A percentile compares a stretch with the other conserved stretches of the same genome.
Conservation (phyloP, 2,888 invertebrate genomes). For the Molorchus minor region DNA sequence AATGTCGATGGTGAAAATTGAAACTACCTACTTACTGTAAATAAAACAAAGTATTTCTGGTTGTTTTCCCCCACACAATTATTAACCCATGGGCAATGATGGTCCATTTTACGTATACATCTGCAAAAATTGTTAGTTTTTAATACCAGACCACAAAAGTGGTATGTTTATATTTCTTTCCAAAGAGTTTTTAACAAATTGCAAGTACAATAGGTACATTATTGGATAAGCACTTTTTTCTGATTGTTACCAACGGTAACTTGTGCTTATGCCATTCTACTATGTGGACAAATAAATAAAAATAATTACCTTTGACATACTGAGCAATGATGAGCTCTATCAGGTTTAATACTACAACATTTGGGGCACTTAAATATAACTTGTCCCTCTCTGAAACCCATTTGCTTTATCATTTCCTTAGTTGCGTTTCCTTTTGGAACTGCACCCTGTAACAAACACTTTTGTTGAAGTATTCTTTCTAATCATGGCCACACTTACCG, state of each 20-base stretch:
- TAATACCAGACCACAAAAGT: no score
- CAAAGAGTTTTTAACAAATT: no score
- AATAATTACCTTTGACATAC: constrained; percentile 81
- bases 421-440: constrained; percentile 96
- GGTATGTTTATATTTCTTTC: no score
- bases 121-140: no score
- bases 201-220: no score
- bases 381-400: constrained; percentile 91
- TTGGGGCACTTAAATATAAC: constrained; percentile 96
- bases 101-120: constrained; percentile 86
- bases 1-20: background rate
- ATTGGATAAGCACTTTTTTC: no score
- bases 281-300: background rate
- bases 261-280: no score
- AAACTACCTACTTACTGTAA: constrained; percentile 77
- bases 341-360: constrained; percentile 96
- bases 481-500: constrained; percentile 83
- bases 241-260: no score
- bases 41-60: constrained; percentile 99
- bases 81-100: constrained; percentile 97
- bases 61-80: constrained; percentile 99
- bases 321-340: constrained; percentile 95
- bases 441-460: constrained; percentile 78
- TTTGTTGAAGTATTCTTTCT: no score
- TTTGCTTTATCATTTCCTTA: constrained; percentile 92